Conservation (phyloP, 2,113 vertebrate genomes). For the Nematolebias whitei region DNA sequence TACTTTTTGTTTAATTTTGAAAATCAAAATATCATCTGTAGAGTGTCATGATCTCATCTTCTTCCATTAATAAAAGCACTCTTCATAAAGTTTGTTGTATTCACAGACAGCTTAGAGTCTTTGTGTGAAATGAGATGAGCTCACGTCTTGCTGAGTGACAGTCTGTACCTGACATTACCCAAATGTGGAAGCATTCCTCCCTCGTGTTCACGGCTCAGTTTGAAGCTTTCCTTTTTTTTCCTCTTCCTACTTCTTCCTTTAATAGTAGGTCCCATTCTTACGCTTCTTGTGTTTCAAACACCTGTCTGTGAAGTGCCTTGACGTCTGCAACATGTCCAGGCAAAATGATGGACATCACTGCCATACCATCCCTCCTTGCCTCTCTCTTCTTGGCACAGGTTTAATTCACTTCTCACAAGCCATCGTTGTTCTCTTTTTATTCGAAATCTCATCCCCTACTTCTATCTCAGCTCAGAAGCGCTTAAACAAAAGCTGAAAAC, state of each 20-base stretch:
- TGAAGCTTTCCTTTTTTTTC: constrained; percentile 40
- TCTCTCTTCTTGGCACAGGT: constrained; percentile 45
- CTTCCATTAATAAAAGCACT: too few species aligned
- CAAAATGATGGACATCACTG: constrained; percentile 59
- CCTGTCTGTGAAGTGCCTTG: constrained; percentile 62
- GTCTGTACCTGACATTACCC: constrained; percentile 49
- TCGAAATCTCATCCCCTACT: constrained; percentile 20
- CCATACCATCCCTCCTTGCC: constrained; percentile 28
- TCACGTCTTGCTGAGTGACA: constrained; percentile 57
- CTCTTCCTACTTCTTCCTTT: constrained; percentile 48
- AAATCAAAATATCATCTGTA: not conserved
- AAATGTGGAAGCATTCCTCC: constrained; percentile 55
- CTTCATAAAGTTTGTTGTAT: too few species aligned
- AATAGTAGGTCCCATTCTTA: constrained; percentile 69
- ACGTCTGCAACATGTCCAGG: constrained; percentile 65
- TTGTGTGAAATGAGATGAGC: too few species aligned
- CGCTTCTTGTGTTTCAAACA: constrained; percentile 78
- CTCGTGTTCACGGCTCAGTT: constrained; percentile 44
- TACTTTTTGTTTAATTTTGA: too few species aligned
- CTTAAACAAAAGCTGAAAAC: constrained; percentile 58
- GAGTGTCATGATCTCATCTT: too few species aligned
- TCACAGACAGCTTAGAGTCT: too few species aligned
- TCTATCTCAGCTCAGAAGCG: constrained; percentile 27
- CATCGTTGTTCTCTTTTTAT: constrained; percentile 67
- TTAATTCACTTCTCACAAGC: constrained; percentile 54